These are phyloP conservation scores for Micronycteris hirsuta DNA, from an alignment of 2,113 vertebrate genomes.

Conservation along the genomic window DNA sequence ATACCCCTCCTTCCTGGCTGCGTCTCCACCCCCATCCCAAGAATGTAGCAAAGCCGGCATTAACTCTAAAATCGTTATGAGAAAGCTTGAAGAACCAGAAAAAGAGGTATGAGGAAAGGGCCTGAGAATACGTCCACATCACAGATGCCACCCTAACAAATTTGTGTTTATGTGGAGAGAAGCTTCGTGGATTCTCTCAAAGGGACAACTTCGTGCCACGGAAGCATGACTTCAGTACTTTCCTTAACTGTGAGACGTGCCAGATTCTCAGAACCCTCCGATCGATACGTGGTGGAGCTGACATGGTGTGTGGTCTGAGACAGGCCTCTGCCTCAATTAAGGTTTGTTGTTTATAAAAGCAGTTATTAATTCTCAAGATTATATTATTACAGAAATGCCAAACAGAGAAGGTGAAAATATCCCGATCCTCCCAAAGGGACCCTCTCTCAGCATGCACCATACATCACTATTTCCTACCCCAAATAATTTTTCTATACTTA, in stretches of 20 bases:
- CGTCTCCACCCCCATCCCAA: not conserved
- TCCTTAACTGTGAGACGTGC: not conserved
- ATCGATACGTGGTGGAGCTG: not conserved
- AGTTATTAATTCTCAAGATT: not conserved
- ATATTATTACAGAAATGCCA: not conserved
- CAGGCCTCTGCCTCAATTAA: not conserved
- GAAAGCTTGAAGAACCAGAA: not conserved
- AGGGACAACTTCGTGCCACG: not conserved
- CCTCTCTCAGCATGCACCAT: not conserved
- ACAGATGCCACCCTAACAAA: not conserved
- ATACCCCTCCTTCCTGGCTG: conserved; percentile 34
- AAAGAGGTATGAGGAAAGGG: not conserved
- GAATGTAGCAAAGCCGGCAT: not conserved
- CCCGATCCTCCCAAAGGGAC: not conserved
- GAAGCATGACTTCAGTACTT: not conserved
- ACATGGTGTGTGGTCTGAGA: not conserved
- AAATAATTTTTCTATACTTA: not conserved
- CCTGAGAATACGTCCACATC: not conserved
- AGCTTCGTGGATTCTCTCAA: not conserved
- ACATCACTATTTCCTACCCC: not conserved
- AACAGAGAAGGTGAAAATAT: not conserved
- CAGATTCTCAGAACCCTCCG: not conserved
- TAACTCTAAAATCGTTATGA: conserved; percentile 5
- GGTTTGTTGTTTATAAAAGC: not conserved
- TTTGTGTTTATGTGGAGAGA: not conserved